phyloP scores from a whole-genome alignment of 2,797 vertebrate species.

The Rousettus madagascariensis region DNA sequence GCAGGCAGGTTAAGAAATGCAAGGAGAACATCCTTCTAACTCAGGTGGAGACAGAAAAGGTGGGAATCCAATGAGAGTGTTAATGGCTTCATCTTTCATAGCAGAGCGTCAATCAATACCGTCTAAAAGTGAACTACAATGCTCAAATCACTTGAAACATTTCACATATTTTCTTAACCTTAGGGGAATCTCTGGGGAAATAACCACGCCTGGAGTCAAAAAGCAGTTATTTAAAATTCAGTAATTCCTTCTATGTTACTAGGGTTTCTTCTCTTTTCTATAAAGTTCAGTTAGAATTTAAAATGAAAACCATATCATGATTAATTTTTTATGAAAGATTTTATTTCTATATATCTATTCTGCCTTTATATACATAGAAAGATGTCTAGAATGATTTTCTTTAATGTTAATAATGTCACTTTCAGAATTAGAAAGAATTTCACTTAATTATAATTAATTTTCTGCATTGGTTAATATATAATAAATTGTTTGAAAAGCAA shows the following conservation, averaged over 20 bases:
- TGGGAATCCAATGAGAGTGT: neutral
- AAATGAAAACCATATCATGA: conserved; percentile 8
- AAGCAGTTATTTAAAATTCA: conserved; percentile 31
- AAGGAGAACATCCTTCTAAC: neutral
- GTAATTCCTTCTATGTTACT: neutral
- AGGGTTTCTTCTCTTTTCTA: neutral
- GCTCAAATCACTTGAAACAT: neutral
- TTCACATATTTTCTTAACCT: conserved; percentile 9
- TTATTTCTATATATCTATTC: neutral
- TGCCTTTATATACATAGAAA: neutral
- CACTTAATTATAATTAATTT: conserved; percentile 44
- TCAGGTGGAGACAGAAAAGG: neutral
- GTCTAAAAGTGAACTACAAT: conserved; percentile 9
- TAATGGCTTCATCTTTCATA: neutral
- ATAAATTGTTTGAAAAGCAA: conserved; percentile 54
- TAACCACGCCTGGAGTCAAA: neutral
- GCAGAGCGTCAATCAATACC: neutral
- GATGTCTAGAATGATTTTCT: conserved; percentile 23
- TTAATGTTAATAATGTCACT: neutral
- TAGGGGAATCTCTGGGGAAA: neutral
- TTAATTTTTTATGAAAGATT: neutral
- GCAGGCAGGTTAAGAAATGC: neutral
- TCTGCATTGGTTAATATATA: conserved; percentile 20
- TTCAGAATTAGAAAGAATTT: conserved; percentile 30
- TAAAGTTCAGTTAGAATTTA: conserved; percentile 27